Conservation (phyloP, 2,888 invertebrate species). For the Lamellibrachia columna region DNA sequence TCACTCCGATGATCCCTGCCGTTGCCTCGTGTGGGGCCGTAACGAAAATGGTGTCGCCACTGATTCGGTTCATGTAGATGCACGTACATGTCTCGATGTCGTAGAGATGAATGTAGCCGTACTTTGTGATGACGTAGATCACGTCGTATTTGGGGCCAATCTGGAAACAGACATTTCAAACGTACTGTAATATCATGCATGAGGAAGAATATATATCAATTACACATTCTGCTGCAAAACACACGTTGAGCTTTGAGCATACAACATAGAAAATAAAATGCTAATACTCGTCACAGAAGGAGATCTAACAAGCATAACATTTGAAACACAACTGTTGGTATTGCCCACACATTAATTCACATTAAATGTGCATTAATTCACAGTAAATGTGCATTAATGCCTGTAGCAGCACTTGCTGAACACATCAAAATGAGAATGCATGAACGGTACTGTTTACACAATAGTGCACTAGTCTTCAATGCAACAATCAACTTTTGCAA, state of each 20-base stretch:
- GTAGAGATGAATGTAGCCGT: slow-evolving; percentile 98
- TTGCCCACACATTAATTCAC: background rate
- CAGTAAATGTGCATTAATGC: background rate
- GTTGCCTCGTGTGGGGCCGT: slow-evolving; percentile 95
- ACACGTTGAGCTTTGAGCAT: too few species aligned
- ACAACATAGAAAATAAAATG: too few species aligned
- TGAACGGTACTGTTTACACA: background rate
- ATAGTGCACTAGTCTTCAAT: background rate
- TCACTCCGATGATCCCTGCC: slow-evolving; percentile 93
- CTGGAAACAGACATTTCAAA: slow-evolving; percentile 59
- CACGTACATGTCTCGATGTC: slow-evolving; percentile 97
- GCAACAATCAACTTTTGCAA: too few species aligned
- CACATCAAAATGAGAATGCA: background rate
- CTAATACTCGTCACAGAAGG: too few species aligned
- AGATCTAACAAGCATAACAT: too few species aligned
- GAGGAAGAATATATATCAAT: background rate
- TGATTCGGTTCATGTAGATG: slow-evolving; percentile 98
- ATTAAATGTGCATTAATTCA: background rate
- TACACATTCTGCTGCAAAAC: background rate
- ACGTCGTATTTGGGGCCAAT: slow-evolving; percentile 95
- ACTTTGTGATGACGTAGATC: slow-evolving; percentile 97
- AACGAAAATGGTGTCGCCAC: slow-evolving; percentile 97
- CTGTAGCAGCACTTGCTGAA: too few species aligned
- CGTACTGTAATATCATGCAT: background rate
- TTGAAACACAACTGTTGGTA: too few species aligned